These are phyloP conservation scores for Bicyclus anynana DNA, from an alignment of 1,140 invertebrate genomes.

Conservation along the genomic window DNA sequence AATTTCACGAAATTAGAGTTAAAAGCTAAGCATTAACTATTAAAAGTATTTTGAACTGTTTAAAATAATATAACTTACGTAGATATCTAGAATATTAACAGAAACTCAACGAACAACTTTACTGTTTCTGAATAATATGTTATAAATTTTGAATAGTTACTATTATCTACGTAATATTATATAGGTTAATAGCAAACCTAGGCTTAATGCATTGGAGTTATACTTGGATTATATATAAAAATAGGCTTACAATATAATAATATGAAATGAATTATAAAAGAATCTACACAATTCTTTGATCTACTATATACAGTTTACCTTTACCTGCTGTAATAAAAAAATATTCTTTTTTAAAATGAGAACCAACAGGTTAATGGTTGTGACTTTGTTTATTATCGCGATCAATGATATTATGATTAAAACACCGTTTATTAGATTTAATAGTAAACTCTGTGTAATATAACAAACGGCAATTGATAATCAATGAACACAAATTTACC, in stretches of 20 bases:
- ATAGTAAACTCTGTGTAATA: conserved; percentile 12
- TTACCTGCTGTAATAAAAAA: conserved; percentile 7
- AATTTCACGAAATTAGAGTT: conserved; percentile 81
- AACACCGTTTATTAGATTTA: background rate
- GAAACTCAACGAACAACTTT: background rate
- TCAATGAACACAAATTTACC: background rate
- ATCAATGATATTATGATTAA: conserved; percentile 9
- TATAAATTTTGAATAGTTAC: conserved; percentile 3
- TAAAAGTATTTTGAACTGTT: conserved; percentile 11
- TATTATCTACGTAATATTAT: conserved; percentile 4
- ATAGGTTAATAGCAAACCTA: background rate
- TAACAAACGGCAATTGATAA: background rate
- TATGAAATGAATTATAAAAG: background rate
- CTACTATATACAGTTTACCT: background rate
- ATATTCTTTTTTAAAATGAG: conserved; percentile 6
- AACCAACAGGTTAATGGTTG: conserved; percentile 31
- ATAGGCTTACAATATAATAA: background rate
- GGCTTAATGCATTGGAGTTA: background rate
- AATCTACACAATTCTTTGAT: background rate
- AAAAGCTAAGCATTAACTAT: conserved; percentile 70
- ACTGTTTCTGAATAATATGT: background rate
- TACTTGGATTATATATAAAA: background rate
- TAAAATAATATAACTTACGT: background rate
- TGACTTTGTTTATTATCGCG: conserved; percentile 30
- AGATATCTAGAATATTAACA: background rate